Evolutionary conservation across 2,888 invertebrate genomes (phyloP).

Genomic region (Drosophila demipolita): DNA sequence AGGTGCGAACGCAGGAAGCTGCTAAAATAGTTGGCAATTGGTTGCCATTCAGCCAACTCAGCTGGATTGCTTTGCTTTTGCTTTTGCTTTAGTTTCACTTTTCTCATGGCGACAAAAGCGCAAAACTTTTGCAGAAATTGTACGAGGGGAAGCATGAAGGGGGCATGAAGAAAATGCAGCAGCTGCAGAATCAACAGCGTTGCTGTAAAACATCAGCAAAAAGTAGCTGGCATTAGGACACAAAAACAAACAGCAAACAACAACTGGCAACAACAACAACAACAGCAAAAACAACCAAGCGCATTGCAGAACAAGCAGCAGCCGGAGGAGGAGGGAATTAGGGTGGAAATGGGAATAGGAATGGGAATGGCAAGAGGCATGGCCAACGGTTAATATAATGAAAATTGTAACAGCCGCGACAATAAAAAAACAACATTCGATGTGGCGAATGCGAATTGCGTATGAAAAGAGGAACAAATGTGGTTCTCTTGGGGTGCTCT

Average conservation of each 20-base stretch:
- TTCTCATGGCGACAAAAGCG: conserved; percentile 48
- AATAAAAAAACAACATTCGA: conserved; percentile 73
- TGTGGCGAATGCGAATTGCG: conserved; percentile 46
- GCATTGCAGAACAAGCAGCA: conserved; percentile 29
- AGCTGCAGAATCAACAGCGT: conserved; percentile 66
- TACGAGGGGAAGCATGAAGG: conserved; percentile 3
- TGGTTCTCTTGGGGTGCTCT: background rate
- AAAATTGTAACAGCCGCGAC: conserved; percentile 67
- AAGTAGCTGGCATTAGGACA: conserved; percentile 53
- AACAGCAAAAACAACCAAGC: conserved; percentile 32
- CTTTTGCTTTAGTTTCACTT: conserved; percentile 42
- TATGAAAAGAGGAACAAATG: conserved; percentile 22
- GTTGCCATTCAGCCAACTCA: conserved; percentile 59
- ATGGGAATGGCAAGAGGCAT: conserved; percentile 11
- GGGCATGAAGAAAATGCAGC: conserved; percentile 33
- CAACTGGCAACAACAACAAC: conserved; percentile 8
- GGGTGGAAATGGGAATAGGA: background rate
- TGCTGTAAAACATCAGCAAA: conserved; percentile 59
- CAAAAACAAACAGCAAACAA: conserved; percentile 30
- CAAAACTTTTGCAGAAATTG: conserved; percentile 48
- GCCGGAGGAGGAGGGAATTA: background rate
- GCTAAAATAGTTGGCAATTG: conserved; percentile 68
- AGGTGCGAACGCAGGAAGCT: conserved; percentile 21
- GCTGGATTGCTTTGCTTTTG: conserved; percentile 50
- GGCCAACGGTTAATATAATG: conserved; percentile 77